Conservation (phyloP, 2,797 vertebrate species). For the Semotilus atromaculatus region DNA sequence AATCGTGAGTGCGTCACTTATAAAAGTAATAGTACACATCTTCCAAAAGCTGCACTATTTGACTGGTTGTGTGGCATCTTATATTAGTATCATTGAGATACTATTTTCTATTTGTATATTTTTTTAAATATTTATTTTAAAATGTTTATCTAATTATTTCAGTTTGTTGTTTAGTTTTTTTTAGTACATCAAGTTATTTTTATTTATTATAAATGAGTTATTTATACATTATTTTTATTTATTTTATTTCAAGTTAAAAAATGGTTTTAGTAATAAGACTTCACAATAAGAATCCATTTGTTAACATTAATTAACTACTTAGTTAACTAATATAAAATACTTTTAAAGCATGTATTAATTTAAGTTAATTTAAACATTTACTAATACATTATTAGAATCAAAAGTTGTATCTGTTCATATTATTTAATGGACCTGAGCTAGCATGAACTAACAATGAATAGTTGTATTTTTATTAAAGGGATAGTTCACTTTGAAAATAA, state of each 20-base stretch:
- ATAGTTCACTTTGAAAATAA: no score
- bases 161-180: not conserved
- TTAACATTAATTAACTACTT: not conserved
- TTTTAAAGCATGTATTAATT: not conserved
- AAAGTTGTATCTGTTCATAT: not conserved
- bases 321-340: not conserved
- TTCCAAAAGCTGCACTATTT: not conserved
- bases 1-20: no score
- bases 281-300: not conserved
- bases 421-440: not conserved
- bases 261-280: not conserved
- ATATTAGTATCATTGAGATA: not conserved
- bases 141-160: not conserved
- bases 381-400: not conserved
- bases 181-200: not conserved
- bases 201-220: no score
- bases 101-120: not conserved
- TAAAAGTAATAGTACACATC: not conserved
- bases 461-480: not conserved
- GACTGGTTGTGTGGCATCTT: not conserved
- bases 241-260: not conserved
- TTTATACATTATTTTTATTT: no score
- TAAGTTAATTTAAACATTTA: not conserved
- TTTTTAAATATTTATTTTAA: not conserved
- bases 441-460: not conserved